A percentile compares a stretch with the other conserved stretches of the same genome.
Conservation (phyloP, 2,888 invertebrate species). For the Melieria picta region DNA sequence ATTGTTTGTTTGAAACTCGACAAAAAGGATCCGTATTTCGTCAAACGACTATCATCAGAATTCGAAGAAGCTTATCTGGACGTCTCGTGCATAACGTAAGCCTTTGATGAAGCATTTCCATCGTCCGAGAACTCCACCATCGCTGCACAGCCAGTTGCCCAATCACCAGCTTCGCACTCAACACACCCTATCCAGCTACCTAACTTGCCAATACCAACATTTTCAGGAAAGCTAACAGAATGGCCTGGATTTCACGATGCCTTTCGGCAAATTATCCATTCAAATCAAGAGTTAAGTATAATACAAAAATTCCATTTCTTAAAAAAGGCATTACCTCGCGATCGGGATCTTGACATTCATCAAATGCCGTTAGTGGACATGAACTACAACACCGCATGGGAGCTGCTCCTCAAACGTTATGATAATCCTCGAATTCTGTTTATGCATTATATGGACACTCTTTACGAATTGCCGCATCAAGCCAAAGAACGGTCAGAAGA, state of each 20-base stretch:
- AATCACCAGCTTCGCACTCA: not conserved
- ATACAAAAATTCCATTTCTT: slow-evolving; percentile 37
- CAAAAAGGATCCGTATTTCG: not conserved
- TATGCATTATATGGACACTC: slow-evolving; percentile 1
- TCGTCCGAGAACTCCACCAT: not conserved
- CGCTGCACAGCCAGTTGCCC: not conserved
- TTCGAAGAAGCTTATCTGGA: slow-evolving; percentile 26
- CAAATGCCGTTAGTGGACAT: slow-evolving; percentile 10
- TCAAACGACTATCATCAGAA: not conserved
- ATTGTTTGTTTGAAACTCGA: slow-evolving; percentile 18
- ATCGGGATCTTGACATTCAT: slow-evolving; percentile 21
- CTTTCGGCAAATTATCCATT: slow-evolving; percentile 23
- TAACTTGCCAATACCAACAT: slow-evolving; percentile 22
- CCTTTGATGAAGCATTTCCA: slow-evolving; percentile 10
- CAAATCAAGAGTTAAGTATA: slow-evolving; percentile 22
- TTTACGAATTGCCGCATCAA: not conserved
- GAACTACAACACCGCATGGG: slow-evolving; percentile 8
- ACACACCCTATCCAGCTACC: slow-evolving; percentile 16
- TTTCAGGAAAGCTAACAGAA: slow-evolving; percentile 34
- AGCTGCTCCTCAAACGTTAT: slow-evolving; percentile 9
- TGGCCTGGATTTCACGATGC: slow-evolving; percentile 30
- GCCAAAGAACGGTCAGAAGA: slow-evolving; percentile 4
- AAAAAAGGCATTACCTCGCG: slow-evolving; percentile 23
- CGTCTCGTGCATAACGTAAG: slow-evolving; percentile 7
- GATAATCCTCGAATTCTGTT: slow-evolving; percentile 11